These are phyloP conservation scores for Danio kyathit DNA, from an alignment of 2,797 vertebrate species.

Conservation along the genomic window DNA sequence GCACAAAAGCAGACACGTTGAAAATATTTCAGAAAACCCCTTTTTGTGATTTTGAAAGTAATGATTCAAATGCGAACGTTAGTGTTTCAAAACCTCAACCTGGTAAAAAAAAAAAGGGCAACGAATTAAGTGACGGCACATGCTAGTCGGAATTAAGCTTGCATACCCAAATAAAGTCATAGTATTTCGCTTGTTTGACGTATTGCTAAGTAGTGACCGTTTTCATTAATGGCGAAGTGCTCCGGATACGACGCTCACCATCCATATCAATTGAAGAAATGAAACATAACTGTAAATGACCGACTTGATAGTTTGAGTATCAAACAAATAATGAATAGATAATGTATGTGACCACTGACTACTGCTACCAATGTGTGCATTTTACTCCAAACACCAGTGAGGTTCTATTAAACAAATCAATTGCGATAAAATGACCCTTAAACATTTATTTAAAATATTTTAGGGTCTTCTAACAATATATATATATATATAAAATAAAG, in stretches of 20 bases:
- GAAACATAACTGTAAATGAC: no score
- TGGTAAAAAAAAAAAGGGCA: background rate
- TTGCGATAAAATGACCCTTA: background rate
- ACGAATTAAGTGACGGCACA: background rate
- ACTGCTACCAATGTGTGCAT: background rate
- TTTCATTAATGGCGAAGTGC: background rate
- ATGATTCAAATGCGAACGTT: background rate
- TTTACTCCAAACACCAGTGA: conserved; percentile 9
- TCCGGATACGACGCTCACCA: background rate
- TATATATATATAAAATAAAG: background rate
- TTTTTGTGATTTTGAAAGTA: background rate
- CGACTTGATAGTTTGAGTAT: background rate
- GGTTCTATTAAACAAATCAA: background rate
- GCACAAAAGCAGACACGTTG: conserved; percentile 30
- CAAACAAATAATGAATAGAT: background rate
- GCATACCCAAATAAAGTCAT: background rate
- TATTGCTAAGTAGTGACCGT: background rate
- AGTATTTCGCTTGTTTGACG: background rate
- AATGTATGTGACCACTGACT: background rate
- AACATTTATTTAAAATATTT: background rate
- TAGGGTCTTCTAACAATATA: background rate
- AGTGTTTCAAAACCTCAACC: background rate
- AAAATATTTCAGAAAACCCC: conserved; percentile 9
- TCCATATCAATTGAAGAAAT: no score
- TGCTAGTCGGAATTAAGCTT: background rate